phyloP scores from a whole-genome alignment of 2,888 invertebrate genomes.

The Perizoma flavofasciatum region DNA sequence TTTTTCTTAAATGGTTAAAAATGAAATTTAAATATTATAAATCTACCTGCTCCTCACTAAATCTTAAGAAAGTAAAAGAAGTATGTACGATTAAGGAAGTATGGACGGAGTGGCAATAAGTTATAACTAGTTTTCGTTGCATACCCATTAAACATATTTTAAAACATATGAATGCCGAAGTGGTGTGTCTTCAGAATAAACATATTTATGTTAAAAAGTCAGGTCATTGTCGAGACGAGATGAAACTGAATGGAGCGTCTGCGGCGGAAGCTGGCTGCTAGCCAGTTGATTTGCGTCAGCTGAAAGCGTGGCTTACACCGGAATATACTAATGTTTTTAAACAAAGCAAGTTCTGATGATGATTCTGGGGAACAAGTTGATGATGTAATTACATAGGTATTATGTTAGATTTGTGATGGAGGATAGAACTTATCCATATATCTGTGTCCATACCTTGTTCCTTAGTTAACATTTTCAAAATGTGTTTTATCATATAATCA shows the following conservation, averaged over 20 bases:
- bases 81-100: neutral
- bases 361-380: constrained; percentile 8
- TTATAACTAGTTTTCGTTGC: constrained; percentile 12
- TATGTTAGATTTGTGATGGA: too few species aligned
- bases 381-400: neutral
- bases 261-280: constrained; percentile 67
- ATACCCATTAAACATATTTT: constrained; percentile 22
- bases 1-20: too few species aligned
- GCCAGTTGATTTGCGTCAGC: constrained; percentile 75
- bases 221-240: constrained; percentile 72
- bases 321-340: constrained; percentile 31
- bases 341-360: constrained; percentile 32
- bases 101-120: neutral
- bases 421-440: too few species aligned
- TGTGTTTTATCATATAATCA: too few species aligned
- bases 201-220: constrained; percentile 59
- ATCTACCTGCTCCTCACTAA: neutral
- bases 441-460: too few species aligned
- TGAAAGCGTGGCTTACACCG: constrained; percentile 27
- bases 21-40: too few species aligned
- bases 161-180: constrained; percentile 2
- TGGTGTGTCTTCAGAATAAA: constrained; percentile 17
- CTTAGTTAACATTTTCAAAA: too few species aligned
- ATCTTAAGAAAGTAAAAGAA: neutral
- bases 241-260: constrained; percentile 68